phyloP scores from a whole-genome alignment of 2,797 vertebrate genomes.

The Onychomys arenicola region DNA sequence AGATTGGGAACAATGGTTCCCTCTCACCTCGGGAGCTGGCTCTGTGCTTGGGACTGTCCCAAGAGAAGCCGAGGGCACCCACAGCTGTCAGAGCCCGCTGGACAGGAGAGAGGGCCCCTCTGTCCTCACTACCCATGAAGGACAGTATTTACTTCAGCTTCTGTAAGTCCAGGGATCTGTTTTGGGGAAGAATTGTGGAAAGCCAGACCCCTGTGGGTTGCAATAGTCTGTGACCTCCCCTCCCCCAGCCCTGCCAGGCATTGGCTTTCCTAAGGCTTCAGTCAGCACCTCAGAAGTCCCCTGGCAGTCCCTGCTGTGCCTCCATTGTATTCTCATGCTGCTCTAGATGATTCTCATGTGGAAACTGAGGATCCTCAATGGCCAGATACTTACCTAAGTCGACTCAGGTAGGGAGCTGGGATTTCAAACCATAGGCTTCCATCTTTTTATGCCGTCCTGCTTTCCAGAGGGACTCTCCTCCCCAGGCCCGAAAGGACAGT shows the following conservation, averaged over 20 bases:
- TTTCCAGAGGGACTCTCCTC: not conserved
- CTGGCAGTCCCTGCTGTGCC: not conserved
- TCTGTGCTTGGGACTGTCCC: not conserved
- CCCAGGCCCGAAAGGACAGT: not conserved
- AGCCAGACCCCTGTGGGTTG: not conserved
- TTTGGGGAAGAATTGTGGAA: not conserved
- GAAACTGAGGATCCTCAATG: not conserved
- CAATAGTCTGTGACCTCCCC: accelerated
- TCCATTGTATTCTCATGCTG: not conserved
- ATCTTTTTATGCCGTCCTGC: not conserved
- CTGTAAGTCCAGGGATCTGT: not conserved
- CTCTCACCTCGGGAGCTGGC: conserved; percentile 20
- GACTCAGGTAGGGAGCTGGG: not conserved
- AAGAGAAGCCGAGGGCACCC: not conserved
- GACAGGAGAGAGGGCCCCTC: not conserved
- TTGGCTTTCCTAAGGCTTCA: not conserved
- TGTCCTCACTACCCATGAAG: not conserved
- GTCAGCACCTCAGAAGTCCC: not conserved
- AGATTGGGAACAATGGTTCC: not conserved
- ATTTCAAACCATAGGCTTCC: not conserved
- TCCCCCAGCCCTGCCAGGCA: not conserved
- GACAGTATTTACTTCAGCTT: not conserved
- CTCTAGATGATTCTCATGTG: not conserved
- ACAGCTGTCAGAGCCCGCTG: not conserved
- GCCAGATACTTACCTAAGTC: not conserved